A percentile compares a stretch with the other conserved stretches of the same genome.
These are phyloP conservation scores for Akabosia matsudoensis DNA, from an alignment of 1,140 invertebrate genomes.

Conservation along the genomic window DNA sequence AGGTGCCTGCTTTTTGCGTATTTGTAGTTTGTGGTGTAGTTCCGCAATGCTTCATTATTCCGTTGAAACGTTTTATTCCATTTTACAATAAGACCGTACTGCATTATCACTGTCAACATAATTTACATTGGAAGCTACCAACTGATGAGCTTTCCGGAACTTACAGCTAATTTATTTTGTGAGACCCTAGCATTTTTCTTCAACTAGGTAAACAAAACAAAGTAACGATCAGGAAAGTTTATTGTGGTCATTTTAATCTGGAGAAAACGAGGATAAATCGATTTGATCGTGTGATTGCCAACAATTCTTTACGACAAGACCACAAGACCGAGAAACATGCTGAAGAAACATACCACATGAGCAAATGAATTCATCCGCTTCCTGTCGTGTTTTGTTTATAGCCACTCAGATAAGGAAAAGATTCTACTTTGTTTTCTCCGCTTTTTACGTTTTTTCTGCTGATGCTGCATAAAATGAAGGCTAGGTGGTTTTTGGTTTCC, in stretches of 20 bases:
- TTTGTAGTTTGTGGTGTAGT: no score
- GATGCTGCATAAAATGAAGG: no score
- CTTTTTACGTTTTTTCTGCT: no score
- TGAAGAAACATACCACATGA: background rate
- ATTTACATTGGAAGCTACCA: background rate
- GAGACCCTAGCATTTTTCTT: background rate
- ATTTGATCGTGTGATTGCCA: background rate
- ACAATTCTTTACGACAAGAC: background rate
- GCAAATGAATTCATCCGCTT: background rate
- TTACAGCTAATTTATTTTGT: background rate
- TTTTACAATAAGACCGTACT: no score
- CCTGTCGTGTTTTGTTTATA: background rate
- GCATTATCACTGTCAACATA: no score
- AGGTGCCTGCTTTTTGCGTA: no score
- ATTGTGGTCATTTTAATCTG: background rate
- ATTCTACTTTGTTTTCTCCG: no score
- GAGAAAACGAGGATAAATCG: constrained; percentile 5
- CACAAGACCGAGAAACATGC: background rate
- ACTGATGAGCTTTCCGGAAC: background rate
- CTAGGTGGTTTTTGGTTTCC: no score
- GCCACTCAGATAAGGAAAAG: no score
- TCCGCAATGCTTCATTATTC: no score
- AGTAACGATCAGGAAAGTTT: background rate
- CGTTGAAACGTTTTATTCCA: no score
- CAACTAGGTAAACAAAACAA: background rate